Conservation (phyloP, 2,113 vertebrate species). For the Sitta europaea region DNA sequence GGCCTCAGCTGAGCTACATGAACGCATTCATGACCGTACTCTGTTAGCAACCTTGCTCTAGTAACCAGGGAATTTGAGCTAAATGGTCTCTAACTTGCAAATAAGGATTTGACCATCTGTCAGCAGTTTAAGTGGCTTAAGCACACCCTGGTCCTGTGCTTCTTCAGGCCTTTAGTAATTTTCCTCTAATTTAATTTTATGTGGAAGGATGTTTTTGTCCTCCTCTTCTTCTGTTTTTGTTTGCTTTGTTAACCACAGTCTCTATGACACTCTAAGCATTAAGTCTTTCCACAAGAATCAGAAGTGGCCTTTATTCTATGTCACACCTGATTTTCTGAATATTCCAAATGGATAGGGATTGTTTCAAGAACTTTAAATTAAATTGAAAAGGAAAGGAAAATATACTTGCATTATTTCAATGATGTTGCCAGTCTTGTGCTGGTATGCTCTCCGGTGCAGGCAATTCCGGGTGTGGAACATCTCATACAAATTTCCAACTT, state of each 20-base stretch:
- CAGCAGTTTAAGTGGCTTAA: neutral
- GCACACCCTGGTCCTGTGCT: neutral
- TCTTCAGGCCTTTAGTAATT: neutral
- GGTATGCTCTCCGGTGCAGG: constrained; percentile 91
- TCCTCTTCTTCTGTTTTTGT: neutral
- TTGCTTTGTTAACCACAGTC: neutral
- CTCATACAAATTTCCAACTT: constrained; percentile 90
- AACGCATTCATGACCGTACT: neutral
- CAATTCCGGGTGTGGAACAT: constrained; percentile 92
- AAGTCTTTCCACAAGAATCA: neutral
- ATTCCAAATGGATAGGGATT: neutral
- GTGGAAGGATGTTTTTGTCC: neutral
- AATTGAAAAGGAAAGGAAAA: neutral
- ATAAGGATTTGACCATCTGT: neutral
- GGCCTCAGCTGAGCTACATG: neutral
- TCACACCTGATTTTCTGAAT: neutral
- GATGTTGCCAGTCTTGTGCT: constrained; percentile 89
- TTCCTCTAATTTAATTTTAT: neutral
- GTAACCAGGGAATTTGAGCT: neutral
- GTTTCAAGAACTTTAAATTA: neutral
- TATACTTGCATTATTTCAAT: constrained; percentile 90
- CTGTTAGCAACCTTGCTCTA: neutral
- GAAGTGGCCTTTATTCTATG: neutral
- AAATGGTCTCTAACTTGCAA: neutral
- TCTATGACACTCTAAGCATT: neutral